Conservation (phyloP, 23 tunicate genomes). For the Corella eumyota region DNA sequence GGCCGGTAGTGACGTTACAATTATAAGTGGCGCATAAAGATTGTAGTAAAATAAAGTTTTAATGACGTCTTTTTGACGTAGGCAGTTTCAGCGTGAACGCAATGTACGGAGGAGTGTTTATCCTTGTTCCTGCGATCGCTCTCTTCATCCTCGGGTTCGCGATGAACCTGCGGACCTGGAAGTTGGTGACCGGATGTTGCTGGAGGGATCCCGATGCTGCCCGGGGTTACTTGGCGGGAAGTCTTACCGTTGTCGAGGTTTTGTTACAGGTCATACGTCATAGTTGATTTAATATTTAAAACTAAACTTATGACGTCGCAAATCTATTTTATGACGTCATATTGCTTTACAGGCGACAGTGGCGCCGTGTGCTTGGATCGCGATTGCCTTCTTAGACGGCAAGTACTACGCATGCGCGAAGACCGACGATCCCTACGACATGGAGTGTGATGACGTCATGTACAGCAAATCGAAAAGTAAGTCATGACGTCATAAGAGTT, state of each 20-base stretch:
- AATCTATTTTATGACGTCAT: background rate
- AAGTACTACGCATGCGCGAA: slow-evolving; percentile 71
- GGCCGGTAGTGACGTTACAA: too few species aligned
- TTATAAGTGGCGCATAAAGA: too few species aligned
- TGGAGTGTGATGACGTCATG: slow-evolving; percentile 32
- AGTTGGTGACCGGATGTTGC: slow-evolving; percentile 55
- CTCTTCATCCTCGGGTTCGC: slow-evolving; percentile 48
- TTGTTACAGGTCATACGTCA: slow-evolving; percentile 30
- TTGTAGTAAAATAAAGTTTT: too few species aligned
- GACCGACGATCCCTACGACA: slow-evolving; percentile 27
- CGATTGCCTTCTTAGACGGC: slow-evolving; percentile 69
- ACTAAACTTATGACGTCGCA: background rate
- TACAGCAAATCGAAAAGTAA: too few species aligned
- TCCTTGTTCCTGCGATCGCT: slow-evolving; percentile 41
- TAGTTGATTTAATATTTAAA: background rate
- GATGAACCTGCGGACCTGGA: slow-evolving; percentile 60
- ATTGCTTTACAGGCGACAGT: slow-evolving; percentile 33
- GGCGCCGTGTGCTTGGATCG: slow-evolving; percentile 74
- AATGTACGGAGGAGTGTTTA: slow-evolving; percentile 50
- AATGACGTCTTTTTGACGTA: too few species aligned
- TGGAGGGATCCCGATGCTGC: slow-evolving; percentile 26
- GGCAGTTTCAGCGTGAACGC: background rate
- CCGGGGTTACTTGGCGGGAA: slow-evolving; percentile 40
- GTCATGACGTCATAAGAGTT: too few species aligned
- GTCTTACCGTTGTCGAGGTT: slow-evolving; percentile 30